Base-by-base conservation (phyloP, 2,797 vertebrate species). In the Danionella dracula region DNA sequence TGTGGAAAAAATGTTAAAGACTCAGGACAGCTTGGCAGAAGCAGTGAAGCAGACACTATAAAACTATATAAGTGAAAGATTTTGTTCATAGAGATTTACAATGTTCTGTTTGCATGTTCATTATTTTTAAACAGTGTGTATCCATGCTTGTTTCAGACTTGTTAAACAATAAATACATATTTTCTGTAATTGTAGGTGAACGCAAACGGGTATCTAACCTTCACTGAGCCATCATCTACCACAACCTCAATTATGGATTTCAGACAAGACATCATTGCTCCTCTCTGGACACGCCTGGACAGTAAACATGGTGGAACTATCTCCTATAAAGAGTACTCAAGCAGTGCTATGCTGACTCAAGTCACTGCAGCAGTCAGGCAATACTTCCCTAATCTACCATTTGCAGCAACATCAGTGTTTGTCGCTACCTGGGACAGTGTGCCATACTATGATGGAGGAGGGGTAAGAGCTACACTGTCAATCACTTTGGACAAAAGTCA, bases 241-340 rank as follows among this genome's bases (percentile, higher is more conserved):
- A 20, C 35, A 35, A 0, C 1, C 1, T 27, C 35, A 12, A 3
- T 16, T 17, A 5, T 23, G 46, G 1, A 21, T 2, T 13, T n/a
- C 0, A 41, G 16, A 23, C 49, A 11, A n/a, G 58, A 74, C 20
- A 54, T 74, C 27, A 71, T 74, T 8, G 51, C 68, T 58, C 51
- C 57, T 29, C 34, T 71, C 2, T 74, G 63, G 68, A 67, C 68
- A 15, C 38, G 48, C 4, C 10, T 71, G n/a, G 46, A 58, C 27
- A 21, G 6, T 9, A 9, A 5, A 4, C 2, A 0, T n/a, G 41
- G 12, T 40, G 58, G 58, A 23, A 46, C 35, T 5, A 17, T 70
- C 10, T 57, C 31, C 15, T 70, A 49, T 9, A 10, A 17, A 23
- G 34, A 66, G 34, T 46, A 45, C 29, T 59, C 55, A 10, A 32